Percentiles rank a stretch among this genome's conserved stretches.
These are phyloP conservation scores for Psilanteris sp. DNA, from an alignment of 1,140 invertebrate genomes.

Conservation along the genomic window DNA sequence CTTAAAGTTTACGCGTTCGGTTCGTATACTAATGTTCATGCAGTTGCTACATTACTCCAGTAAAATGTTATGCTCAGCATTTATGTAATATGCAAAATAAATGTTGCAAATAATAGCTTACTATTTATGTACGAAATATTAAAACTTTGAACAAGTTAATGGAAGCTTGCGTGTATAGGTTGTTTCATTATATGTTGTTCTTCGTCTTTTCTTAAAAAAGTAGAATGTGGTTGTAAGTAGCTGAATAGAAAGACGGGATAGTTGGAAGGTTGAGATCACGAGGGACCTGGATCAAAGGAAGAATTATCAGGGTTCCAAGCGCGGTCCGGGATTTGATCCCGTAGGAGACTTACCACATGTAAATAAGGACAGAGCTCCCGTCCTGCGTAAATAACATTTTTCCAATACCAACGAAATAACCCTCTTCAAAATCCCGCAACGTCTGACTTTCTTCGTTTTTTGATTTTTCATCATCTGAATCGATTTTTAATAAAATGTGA, in stretches of 20 bases:
- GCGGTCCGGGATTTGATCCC: constrained; percentile 79
- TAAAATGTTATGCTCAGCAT: not conserved
- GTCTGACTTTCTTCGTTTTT: constrained; percentile 18
- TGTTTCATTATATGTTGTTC: constrained; percentile 49
- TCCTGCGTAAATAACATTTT: constrained; percentile 80
- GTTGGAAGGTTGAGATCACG: constrained; percentile 69
- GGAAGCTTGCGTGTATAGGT: too few relatives aligned
- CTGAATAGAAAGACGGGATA: constrained; percentile 57
- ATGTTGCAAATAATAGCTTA: too few relatives aligned
- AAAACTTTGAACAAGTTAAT: too few relatives aligned
- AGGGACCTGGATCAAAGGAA: constrained; percentile 80
- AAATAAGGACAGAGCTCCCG: constrained; percentile 78
- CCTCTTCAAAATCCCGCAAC: constrained; percentile 60
- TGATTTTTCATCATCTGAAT: constrained; percentile 18
- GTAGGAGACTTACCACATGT: constrained; percentile 81
- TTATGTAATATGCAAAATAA: not conserved
- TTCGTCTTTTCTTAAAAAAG: constrained; percentile 45
- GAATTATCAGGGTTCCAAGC: constrained; percentile 79
- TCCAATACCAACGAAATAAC: constrained; percentile 74
- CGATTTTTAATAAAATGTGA: constrained; percentile 31
- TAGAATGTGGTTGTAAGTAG: constrained; percentile 64
- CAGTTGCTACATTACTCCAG: not conserved
- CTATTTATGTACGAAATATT: too few relatives aligned
- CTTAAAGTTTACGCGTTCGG: constrained; percentile 52
- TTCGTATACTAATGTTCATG: constrained; percentile 4